Evolutionary conservation across 2,888 invertebrate species (phyloP).

Genomic region (Heliconius aoede): DNA sequence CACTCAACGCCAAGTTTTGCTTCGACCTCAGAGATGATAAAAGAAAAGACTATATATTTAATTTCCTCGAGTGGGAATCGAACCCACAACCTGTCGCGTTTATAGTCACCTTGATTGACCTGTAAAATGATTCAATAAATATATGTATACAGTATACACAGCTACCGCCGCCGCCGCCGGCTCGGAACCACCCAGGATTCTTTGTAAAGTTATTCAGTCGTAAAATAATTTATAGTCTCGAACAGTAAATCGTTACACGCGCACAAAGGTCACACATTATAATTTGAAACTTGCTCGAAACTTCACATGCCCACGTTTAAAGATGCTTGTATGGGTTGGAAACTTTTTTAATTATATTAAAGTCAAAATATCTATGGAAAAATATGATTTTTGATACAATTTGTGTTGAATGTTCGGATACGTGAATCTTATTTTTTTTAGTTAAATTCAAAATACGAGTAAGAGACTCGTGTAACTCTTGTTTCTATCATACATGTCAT

Average conservation of each 20-base stretch:
- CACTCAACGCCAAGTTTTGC: no score
- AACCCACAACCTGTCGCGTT: no score
- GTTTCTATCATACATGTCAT: no score
- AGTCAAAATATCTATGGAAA: not conserved
- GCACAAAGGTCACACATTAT: conserved; percentile 23
- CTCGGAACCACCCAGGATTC: conserved; percentile 3
- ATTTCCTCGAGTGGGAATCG: no score
- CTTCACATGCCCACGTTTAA: conserved; percentile 9
- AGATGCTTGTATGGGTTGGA: not conserved
- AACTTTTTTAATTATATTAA: conserved; percentile 10
- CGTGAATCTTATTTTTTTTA: no score
- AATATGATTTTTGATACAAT: no score
- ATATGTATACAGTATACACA: not conserved
- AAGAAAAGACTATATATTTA: no score
- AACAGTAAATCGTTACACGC: conserved; percentile 14
- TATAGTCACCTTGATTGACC: no score
- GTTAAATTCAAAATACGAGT: no score
- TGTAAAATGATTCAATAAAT: not conserved
- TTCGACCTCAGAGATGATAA: no score
- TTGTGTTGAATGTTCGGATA: no score
- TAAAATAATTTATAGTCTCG: conserved; percentile 26
- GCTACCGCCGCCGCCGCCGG: not conserved
- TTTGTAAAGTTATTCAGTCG: conserved; percentile 20
- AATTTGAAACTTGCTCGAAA: conserved; percentile 11
- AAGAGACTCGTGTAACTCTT: no score